Percentiles rank a stretch among this genome's conserved stretches.
phyloP scores from a whole-genome alignment of 2,888 invertebrate genomes.

The Agapetus fuscipes region DNA sequence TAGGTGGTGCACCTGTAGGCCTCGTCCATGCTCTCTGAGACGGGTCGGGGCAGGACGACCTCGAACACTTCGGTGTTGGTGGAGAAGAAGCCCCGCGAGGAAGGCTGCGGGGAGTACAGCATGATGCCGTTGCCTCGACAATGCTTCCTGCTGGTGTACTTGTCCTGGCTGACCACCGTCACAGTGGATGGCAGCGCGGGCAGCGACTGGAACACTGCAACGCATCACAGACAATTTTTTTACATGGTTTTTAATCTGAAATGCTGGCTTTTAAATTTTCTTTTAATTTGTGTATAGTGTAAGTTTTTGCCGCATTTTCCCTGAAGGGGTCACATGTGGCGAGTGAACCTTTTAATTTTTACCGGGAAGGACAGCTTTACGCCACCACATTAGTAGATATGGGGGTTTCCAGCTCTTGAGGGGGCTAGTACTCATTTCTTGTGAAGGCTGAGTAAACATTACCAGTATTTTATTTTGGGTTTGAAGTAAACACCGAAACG shows the following conservation, averaged over 20 bases:
- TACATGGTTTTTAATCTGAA: constrained; percentile 1
- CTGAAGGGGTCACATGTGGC: no score
- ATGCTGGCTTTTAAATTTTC: no score
- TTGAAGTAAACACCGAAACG: no score
- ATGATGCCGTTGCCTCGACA: constrained; percentile 72
- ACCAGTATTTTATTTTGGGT: no score
- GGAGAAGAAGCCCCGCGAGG: constrained; percentile 9
- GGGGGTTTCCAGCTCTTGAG: no score
- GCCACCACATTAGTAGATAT: no score
- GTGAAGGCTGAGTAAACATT: no score
- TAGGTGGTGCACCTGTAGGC: constrained; percentile 78
- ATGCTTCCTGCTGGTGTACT: constrained; percentile 59
- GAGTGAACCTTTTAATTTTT: no score
- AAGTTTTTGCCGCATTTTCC: no score
- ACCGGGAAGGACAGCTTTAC: no score
- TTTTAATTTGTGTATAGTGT: no score
- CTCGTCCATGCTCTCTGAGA: constrained; percentile 59
- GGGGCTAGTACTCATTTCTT: no score
- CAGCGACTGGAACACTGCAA: constrained; percentile 11
- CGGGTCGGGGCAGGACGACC: constrained; percentile 67
- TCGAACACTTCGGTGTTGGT: constrained; percentile 51
- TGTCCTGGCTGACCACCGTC: constrained; percentile 33
- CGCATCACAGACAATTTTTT: background rate
- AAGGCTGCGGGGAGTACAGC: constrained; percentile 55
- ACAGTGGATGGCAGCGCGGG: constrained; percentile 10